Evolutionary conservation across 2,888 invertebrate genomes (phyloP), one percentile per base, ranked within the genome.

Genomic region (Andricus quercusramuli): DNA sequence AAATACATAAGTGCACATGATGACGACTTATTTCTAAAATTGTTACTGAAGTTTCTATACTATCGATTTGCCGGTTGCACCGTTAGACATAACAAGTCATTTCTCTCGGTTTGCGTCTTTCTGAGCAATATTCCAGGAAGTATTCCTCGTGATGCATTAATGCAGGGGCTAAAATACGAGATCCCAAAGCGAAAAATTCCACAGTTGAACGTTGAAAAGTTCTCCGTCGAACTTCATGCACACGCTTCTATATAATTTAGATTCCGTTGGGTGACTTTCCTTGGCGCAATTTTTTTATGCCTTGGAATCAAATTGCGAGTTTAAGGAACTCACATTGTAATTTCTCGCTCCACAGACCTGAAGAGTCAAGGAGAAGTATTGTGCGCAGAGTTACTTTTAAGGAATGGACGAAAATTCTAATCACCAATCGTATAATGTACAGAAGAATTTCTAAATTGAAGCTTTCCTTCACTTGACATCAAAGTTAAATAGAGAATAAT

Each of bases 251-350:
- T 66, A n/a, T 66, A 66, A 67, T 67, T 67, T 67, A 67, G 41
- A 67, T 67, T 66, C 66, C 32, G n/a, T 66, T 66, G 32, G 37
- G 37, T 66, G 66, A 66, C 66, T 66, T 66, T 66, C 66, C 37
- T 66, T 66, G n/a, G 32, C 37, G 37, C 9, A 66, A 66, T 17
- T 37, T 66, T 65, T n/a, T 37, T 66, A 66, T n/a, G 37, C 11
- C 29, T 37, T n/a, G n/a, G 66, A 66, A 37, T 66, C 66, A 66
- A 66, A 66, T 66, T 37, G 65, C 65, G 65, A 32, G 65, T 65
- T 65, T 29, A 29, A 25, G 17, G 64, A 29, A 65, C 64, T 65
- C 17, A 29, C n/a, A 32, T 66, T 32, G 66, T n/a, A 66, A 66
- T 66, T 66, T 59, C 59, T 59, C 59, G 59, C 59, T 59, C 59